Evolutionary conservation across 2,113 vertebrate genomes (phyloP).

Genomic region (Sylvia atricapilla): DNA sequence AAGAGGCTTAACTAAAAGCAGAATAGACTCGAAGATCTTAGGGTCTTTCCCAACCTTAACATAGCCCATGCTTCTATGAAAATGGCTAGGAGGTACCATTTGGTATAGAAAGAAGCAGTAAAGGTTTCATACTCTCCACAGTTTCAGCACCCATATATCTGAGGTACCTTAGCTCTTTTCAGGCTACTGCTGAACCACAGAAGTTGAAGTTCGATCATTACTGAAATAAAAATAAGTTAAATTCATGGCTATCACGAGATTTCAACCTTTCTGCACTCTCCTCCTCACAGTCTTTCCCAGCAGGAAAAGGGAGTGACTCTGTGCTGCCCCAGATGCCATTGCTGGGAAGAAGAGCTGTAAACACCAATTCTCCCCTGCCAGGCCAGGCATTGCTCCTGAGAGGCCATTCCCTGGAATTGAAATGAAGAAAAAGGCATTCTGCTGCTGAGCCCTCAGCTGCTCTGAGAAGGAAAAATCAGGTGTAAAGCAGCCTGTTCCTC

Average conservation of each 20-base stretch:
- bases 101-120: not conserved
- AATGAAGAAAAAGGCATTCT: not conserved
- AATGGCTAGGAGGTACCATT: not conserved
- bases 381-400: not conserved
- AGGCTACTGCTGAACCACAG: not conserved
- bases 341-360: not conserved
- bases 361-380: not conserved
- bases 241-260: not conserved
- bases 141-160: not conserved
- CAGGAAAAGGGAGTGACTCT: not conserved
- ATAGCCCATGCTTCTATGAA: not conserved
- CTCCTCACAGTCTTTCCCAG: not conserved
- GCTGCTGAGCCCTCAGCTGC: not conserved
- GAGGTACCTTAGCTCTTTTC: not conserved
- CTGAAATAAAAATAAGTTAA: not conserved
- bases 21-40: not conserved
- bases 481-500: not conserved
- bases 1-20: not conserved
- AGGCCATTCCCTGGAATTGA: accelerated
- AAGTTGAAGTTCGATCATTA: not conserved
- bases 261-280: not conserved
- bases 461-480: not conserved
- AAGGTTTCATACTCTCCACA: accelerated
- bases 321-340: not conserved
- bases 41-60: not conserved